Evolutionary conservation across 2,797 vertebrate species (phyloP).

Genomic region (Myripristis murdjan): DNA sequence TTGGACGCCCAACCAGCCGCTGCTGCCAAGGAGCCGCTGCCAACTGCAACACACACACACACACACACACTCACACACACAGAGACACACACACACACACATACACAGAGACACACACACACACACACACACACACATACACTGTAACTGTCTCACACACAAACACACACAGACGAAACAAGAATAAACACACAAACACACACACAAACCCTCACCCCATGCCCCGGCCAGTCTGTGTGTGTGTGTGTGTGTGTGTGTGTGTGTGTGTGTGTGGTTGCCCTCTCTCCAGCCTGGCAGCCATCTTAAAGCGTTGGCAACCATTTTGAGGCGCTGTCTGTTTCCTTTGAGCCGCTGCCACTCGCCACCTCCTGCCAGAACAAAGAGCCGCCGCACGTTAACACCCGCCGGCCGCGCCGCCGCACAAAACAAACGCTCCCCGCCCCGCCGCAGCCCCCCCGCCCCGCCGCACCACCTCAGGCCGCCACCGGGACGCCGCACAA

Average conservation of each 20-base stretch:
- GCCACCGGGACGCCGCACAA: too few species aligned
- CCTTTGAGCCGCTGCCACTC: slow-evolving; percentile 88
- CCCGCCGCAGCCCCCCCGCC: too few species aligned
- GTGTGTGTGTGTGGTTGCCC: slow-evolving; percentile 10
- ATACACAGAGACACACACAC: slow-evolving; percentile 65
- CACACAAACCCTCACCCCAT: too few species aligned
- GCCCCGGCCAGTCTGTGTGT: slow-evolving; percentile 6
- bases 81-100: too few species aligned
- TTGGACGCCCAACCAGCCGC: slow-evolving; percentile 90
- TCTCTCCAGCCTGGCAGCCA: slow-evolving; percentile 92
- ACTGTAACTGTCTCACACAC: too few species aligned
- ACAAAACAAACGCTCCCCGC: too few species aligned
- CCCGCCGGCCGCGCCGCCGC: too few species aligned
- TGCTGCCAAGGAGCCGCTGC: slow-evolving; percentile 91
- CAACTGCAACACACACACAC: too few species aligned
- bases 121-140: slow-evolving; percentile 60
- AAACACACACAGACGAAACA: too few species aligned
- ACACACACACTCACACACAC: too few species aligned
- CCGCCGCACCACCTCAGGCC: too few species aligned
- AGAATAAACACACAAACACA: too few species aligned
- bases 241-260: slow-evolving; percentile 20
- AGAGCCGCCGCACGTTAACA: slow-evolving; percentile 82
- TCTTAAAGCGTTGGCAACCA: slow-evolving; percentile 98
- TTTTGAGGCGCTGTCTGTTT: slow-evolving; percentile 92
- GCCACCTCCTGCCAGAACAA: slow-evolving; percentile 86